Evolutionary conservation across 2,797 vertebrate species (phyloP).

Genomic region (Poecile montanus): DNA sequence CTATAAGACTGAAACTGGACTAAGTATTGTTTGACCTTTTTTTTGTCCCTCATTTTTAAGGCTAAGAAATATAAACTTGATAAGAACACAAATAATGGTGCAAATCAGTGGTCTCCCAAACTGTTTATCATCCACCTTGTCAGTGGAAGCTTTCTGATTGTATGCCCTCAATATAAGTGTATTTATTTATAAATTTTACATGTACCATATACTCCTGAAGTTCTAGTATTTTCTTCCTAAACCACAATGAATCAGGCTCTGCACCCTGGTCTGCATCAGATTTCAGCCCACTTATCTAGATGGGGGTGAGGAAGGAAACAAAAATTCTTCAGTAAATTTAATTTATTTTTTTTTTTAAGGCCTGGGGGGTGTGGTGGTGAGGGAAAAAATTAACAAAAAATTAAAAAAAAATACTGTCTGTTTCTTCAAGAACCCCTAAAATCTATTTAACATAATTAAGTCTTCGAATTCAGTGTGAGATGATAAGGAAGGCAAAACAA

Average conservation of each 20-base stretch:
- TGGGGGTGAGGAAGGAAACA: background rate
- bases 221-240: background rate
- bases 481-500: background rate
- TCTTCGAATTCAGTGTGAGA: background rate
- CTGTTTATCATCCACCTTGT: background rate
- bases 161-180: background rate
- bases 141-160: background rate
- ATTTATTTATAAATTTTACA: background rate
- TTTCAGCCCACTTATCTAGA: background rate
- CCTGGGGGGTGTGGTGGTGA: rapidly evolving
- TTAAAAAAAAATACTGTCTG: background rate
- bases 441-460: background rate
- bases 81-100: background rate
- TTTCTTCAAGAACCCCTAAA: background rate
- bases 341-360: background rate
- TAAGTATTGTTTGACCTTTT: background rate
- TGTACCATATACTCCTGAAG: background rate
- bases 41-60: background rate
- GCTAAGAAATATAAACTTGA: background rate
- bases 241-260: background rate
- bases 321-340: background rate
- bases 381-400: background rate
- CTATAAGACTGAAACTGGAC: background rate
- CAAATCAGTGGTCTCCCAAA: background rate
- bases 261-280: rapidly evolving